A percentile compares a stretch with the other conserved stretches of the same genome.
Conservation (phyloP, 2,113 vertebrate species). For the Ivindomyrus marchei region DNA sequence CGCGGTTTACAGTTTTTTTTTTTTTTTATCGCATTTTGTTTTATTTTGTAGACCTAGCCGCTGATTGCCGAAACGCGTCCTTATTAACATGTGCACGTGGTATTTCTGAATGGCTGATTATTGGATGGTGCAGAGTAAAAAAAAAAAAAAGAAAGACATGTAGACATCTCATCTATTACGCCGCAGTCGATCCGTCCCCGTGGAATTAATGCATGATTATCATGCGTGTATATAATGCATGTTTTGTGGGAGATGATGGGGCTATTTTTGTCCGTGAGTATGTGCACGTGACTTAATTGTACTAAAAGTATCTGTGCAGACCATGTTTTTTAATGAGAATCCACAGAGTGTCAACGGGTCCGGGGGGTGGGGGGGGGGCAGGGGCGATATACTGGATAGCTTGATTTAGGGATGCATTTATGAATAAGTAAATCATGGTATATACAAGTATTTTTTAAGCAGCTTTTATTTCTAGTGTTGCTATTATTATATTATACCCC, state of each 20-base stretch:
- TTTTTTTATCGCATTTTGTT: neutral
- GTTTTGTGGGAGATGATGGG: neutral
- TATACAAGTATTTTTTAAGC: neutral
- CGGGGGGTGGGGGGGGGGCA: neutral
- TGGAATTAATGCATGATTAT: conserved; percentile 4
- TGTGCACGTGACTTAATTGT: neutral
- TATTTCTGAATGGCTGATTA: neutral
- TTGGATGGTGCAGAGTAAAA: neutral
- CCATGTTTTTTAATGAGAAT: neutral
- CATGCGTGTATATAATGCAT: neutral
- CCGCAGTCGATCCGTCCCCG: conserved; percentile 14
- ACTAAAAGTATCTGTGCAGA: neutral
- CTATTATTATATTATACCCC: neutral
- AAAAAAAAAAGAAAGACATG: neutral
- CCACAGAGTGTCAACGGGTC: neutral
- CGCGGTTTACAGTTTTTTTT: neutral
- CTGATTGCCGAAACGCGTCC: neutral
- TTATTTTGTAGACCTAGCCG: neutral
- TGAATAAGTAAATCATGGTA: neutral
- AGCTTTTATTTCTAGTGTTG: neutral
- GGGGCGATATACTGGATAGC: neutral
- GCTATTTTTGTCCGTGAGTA: neutral
- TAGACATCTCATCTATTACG: neutral
- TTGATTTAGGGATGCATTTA: neutral
- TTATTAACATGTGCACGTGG: neutral